A percentile compares a stretch with the other conserved stretches of the same genome.
Conservation (phyloP, 2,797 vertebrate genomes). For the Propithecus deckenii region DNA sequence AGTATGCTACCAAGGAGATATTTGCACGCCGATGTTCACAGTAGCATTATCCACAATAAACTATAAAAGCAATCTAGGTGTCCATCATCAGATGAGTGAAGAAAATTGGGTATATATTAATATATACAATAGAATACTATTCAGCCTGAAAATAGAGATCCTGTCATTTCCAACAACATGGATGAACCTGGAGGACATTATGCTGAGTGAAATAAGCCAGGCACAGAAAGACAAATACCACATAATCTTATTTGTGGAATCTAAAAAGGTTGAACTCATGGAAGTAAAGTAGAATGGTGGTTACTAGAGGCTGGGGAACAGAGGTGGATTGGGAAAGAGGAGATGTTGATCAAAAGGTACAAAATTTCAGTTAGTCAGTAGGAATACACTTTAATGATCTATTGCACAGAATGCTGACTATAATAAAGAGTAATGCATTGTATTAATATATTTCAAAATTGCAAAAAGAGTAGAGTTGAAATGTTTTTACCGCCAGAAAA, state of each 20-base stretch:
- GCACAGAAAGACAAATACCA: background rate
- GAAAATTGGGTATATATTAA: background rate
- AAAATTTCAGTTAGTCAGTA: background rate
- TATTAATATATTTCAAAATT: background rate
- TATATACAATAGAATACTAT: background rate
- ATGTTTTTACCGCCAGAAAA: background rate
- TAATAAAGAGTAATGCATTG: background rate
- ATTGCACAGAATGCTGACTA: background rate
- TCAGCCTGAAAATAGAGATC: background rate
- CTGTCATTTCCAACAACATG: background rate
- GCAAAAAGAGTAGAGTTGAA: background rate
- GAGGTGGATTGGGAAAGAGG: too few species aligned
- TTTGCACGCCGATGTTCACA: fast-evolving
- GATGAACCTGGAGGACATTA: background rate
- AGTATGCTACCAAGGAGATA: background rate
- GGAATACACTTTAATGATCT: background rate
- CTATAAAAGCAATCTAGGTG: background rate
- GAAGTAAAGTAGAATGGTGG: background rate
- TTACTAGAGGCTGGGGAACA: too few species aligned
- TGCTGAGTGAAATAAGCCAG: background rate
- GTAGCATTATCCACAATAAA: background rate
- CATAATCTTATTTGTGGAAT: background rate
- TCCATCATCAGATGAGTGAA: background rate
- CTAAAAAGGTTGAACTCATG: background rate
- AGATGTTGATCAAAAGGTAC: background rate